These are phyloP conservation scores for Caenorhabditis sp. DNA, from an alignment of 2,888 invertebrate species.

Conservation along the genomic window DNA sequence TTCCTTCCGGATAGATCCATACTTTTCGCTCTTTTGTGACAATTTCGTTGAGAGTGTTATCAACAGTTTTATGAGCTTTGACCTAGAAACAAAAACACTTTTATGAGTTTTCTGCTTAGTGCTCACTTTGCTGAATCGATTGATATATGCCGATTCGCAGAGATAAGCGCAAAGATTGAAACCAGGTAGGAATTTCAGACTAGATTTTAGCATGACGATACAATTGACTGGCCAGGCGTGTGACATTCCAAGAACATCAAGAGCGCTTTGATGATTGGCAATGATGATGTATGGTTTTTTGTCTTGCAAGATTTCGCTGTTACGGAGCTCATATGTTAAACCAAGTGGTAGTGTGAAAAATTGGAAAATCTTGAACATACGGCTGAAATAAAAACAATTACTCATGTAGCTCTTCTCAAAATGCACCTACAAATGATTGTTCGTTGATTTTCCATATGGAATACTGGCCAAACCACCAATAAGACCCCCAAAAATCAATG, in stretches of 20 bases:
- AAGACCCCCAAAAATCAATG: conserved; percentile 45
- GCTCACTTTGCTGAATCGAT: conserved; percentile 45
- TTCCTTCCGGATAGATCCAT: conserved; percentile 95
- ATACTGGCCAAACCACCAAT: conserved; percentile 41
- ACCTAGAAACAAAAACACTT: conserved; percentile 41
- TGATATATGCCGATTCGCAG: conserved; percentile 58
- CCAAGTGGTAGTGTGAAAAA: conserved; percentile 28
- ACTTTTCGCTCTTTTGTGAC: conserved; percentile 76
- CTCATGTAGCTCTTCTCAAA: not conserved
- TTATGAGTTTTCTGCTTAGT: no score
- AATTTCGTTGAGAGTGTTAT: conserved; percentile 48
- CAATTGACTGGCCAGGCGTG: conserved; percentile 65
- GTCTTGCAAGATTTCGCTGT: conserved; percentile 38
- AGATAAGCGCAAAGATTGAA: conserved; percentile 66
- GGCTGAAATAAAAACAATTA: conserved; percentile 35
- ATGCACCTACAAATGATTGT: conserved; percentile 51
- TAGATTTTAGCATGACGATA: conserved; percentile 66
- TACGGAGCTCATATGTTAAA: conserved; percentile 38
- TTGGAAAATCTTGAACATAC: conserved; percentile 53
- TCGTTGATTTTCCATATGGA: conserved; percentile 43
- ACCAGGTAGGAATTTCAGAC: conserved; percentile 65
- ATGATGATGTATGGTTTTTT: conserved; percentile 63
- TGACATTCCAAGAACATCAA: conserved; percentile 65
- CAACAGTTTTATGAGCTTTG: conserved; percentile 57
- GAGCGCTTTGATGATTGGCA: conserved; percentile 68